Conservation (phyloP, 2,888 invertebrate species). For the Nudaria mundana region DNA sequence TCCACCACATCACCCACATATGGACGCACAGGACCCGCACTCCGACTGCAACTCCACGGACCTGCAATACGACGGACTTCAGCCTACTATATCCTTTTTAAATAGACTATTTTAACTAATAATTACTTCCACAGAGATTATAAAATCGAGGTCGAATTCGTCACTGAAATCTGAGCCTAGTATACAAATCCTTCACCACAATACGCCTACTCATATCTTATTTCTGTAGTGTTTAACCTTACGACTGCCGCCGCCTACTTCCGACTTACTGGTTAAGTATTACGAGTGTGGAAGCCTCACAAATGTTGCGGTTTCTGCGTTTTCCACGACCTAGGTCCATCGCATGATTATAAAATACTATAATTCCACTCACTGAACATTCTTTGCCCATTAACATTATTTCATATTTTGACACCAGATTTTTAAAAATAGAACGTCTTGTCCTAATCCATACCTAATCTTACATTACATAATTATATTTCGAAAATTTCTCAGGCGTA, state of each 20-base stretch:
- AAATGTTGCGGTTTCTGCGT: constrained; percentile 74
- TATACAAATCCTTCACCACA: constrained; percentile 43
- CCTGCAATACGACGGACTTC: constrained; percentile 94
- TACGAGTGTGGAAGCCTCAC: constrained; percentile 75
- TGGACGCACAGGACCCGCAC: constrained; percentile 92
- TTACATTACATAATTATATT: no score
- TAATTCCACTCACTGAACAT: constrained; percentile 9
- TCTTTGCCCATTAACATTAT: no score
- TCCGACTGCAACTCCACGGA: constrained; percentile 96
- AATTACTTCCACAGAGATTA: constrained; percentile 14
- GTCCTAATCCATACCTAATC: no score
- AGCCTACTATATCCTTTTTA: constrained; percentile 97
- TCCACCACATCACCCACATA: constrained; percentile 87
- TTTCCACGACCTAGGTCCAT: constrained; percentile 40
- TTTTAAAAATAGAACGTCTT: background rate
- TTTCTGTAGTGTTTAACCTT: constrained; percentile 81
- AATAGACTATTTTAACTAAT: constrained; percentile 17
- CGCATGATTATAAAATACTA: constrained; percentile 19
- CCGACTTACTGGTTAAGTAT: constrained; percentile 68
- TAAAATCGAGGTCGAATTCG: constrained; percentile 31
- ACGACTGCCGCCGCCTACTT: constrained; percentile 70
- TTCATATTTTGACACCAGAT: no score
- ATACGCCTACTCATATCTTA: constrained; percentile 71
- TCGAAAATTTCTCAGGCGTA: background rate
- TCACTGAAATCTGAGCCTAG: constrained; percentile 34